Evolutionary conservation across 2,888 invertebrate genomes (phyloP).

Genomic region (Troides helena): DNA sequence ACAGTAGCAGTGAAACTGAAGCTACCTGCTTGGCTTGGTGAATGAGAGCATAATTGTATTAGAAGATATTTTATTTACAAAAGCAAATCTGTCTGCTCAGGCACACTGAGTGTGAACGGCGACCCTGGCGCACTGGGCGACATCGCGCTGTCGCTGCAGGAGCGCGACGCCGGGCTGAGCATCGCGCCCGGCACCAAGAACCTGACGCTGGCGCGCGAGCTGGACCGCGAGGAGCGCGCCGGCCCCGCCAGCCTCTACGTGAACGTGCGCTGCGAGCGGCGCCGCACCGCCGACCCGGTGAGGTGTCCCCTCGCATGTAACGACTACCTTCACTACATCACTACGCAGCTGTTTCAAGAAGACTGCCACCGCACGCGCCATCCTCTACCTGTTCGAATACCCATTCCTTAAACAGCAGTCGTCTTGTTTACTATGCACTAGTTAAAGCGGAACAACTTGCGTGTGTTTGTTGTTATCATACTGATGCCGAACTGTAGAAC

Average conservation of each 20-base stretch:
- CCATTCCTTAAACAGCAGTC: too few relatives aligned
- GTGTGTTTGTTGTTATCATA: too few relatives aligned
- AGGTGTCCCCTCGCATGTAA: constrained; percentile 30
- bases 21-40: too few relatives aligned
- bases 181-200: constrained; percentile 90
- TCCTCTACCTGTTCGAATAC: too few relatives aligned
- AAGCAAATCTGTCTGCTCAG: constrained; percentile 47
- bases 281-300: constrained; percentile 89
- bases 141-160: constrained; percentile 88
- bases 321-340: too few relatives aligned
- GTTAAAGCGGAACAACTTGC: too few relatives aligned
- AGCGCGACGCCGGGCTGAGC: constrained; percentile 87
- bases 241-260: constrained; percentile 93
- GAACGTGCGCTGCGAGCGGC: constrained; percentile 90
- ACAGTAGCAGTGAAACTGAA: too few relatives aligned
- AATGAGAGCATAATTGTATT: too few relatives aligned
- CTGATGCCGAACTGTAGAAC: too few relatives aligned
- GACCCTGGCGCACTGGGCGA: constrained; percentile 88
- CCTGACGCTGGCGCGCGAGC: constrained; percentile 85
- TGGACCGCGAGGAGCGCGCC: constrained; percentile 91
- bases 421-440: too few relatives aligned
- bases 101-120: constrained; percentile 88
- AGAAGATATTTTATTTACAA: background rate
- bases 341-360: too few relatives aligned
- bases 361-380: too few relatives aligned